These are phyloP conservation scores for Philotrypesis tridentata DNA, from an alignment of 1,140 invertebrate species.

Conservation along the genomic window DNA sequence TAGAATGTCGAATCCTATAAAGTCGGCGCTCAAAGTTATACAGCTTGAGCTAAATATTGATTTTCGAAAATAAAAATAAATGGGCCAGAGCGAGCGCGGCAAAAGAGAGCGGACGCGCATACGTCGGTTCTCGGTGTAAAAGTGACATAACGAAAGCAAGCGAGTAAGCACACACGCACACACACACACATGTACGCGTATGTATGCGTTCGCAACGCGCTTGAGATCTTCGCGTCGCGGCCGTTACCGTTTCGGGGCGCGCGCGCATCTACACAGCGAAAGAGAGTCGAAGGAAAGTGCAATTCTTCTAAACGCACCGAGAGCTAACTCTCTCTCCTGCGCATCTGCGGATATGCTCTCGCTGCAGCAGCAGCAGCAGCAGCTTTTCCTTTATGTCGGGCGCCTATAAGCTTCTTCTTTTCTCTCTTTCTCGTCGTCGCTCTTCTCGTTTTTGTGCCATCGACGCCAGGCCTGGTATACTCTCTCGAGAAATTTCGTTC, in stretches of 20 bases:
- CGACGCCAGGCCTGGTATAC: not conserved
- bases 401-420: not conserved
- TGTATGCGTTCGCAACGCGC: too few relatives aligned
- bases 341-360: not conserved
- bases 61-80: too few relatives aligned
- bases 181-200: too few relatives aligned
- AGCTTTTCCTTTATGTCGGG: constrained; percentile 33
- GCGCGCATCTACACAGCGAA: not conserved
- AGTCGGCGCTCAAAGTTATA: too few relatives aligned
- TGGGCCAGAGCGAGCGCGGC: too few relatives aligned
- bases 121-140: too few relatives aligned
- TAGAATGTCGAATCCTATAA: too few relatives aligned
- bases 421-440: too few relatives aligned
- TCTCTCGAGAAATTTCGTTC: constrained; percentile 8
- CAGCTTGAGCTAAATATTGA: too few relatives aligned
- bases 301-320: constrained; percentile 35
- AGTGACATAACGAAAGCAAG: too few relatives aligned
- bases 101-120: too few relatives aligned
- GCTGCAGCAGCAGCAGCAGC: not conserved
- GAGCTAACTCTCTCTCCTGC: constrained; percentile 19
- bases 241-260: constrained; percentile 19
- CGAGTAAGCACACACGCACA: too few relatives aligned
- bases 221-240: not conserved
- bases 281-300: constrained; percentile 43
- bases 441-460: not conserved